Conservation (phyloP, 2,888 invertebrate species). For the Epistrophella euchroma region DNA sequence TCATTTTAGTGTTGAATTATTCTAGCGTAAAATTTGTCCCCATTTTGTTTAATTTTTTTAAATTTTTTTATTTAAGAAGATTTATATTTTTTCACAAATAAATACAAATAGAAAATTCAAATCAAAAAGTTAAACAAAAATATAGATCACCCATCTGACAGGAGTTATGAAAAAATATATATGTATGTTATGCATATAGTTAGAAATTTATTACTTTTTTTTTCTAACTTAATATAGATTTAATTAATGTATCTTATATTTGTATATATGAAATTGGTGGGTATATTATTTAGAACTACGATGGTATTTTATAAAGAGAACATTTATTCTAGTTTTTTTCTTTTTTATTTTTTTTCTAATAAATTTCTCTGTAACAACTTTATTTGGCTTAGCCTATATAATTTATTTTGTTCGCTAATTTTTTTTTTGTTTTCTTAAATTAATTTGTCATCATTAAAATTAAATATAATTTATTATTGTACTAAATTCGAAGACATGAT, state of each 20-base stretch:
- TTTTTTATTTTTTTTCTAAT: constrained; percentile 16
- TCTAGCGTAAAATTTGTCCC: constrained; percentile 74
- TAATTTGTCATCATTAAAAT: constrained; percentile 69
- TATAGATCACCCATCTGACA: constrained; percentile 83
- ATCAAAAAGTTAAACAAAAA: constrained; percentile 6
- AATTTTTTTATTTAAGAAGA: constrained; percentile 23
- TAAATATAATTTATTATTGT: constrained; percentile 76
- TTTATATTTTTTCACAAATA: constrained; percentile 28
- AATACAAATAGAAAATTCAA: constrained; percentile 27
- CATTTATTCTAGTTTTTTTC: constrained; percentile 26
- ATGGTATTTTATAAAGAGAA: constrained; percentile 12
- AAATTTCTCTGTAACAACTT: constrained; percentile 35
- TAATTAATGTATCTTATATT: constrained; percentile 12
- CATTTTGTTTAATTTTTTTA: constrained; percentile 3
- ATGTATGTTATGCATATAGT: constrained; percentile 32
- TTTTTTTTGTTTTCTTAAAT: constrained; percentile 45
- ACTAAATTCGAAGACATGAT: constrained; percentile 78
- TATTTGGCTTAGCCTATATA: constrained; percentile 21
- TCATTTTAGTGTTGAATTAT: constrained; percentile 55
- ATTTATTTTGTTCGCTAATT: constrained; percentile 13
- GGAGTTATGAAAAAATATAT: constrained; percentile 80
- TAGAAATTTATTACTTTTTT: constrained; percentile 5
- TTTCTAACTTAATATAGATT: constrained; percentile 5
- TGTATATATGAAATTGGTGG: constrained; percentile 64
- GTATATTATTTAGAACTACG: constrained; percentile 56